phyloP scores from a whole-genome alignment of 1,140 invertebrate species.

The Proales similis region DNA sequence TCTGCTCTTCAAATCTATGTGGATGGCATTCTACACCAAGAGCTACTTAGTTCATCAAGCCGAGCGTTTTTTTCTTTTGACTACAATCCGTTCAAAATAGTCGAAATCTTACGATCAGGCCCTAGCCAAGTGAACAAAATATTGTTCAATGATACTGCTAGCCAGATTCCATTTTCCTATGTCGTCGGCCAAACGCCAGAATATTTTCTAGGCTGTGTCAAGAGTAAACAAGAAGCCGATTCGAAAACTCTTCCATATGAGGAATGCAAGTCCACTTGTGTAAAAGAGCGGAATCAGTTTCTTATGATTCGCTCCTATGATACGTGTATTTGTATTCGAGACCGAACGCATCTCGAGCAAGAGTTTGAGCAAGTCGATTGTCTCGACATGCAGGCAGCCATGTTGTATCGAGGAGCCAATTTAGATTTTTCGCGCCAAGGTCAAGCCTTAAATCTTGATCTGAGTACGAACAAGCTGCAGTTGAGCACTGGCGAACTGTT shows the following conservation, averaged over 20 bases:
- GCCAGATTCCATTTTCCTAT: neutral
- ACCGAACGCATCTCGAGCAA: neutral
- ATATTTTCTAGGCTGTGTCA: constrained; percentile 18
- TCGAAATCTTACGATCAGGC: neutral
- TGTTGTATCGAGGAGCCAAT: neutral
- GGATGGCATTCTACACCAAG: constrained; percentile 14
- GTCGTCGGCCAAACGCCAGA: neutral
- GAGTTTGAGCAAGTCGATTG: neutral
- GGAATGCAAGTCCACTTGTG: neutral
- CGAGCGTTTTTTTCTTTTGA: constrained; percentile 7
- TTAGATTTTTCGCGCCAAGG: no score
- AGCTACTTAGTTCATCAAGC: neutral
- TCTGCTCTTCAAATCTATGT: constrained; percentile 2
- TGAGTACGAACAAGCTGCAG: neutral
- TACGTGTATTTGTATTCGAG: neutral
- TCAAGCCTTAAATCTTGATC: no score
- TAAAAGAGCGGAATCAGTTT: no score
- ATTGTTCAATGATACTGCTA: neutral
- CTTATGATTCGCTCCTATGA: no score
- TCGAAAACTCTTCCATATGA: neutral
- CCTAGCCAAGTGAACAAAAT: neutral
- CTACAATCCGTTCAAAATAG: constrained; percentile 13
- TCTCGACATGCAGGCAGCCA: neutral
- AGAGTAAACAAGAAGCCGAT: neutral
- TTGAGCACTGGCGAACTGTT: constrained; percentile 21